Base-by-base conservation (phyloP, 2,797 vertebrate genomes). In the Falco cherrug region DNA sequence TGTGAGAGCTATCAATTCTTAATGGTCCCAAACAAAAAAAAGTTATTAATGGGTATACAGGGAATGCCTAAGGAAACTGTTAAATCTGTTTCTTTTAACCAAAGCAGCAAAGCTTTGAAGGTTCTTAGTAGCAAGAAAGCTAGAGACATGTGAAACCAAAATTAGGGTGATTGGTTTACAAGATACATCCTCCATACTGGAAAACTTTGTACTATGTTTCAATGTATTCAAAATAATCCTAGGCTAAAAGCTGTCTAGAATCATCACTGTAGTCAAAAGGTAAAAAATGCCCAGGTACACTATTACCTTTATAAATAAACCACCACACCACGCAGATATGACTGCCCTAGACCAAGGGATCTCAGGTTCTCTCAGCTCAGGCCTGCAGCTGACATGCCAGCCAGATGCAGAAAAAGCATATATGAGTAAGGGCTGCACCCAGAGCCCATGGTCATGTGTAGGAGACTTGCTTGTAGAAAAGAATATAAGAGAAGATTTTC, bases 391-490 rank as follows among this genome's bases (percentile, higher is more conserved):
- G 79, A 6, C 0, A 1, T 18, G 20, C 9, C 57, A 31, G 47
- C 2, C 3, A 35, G n/a, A 6, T 50, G 28, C 31, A 28, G 24
- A 24, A 57, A 37, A 28, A 35, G 24, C 0, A 3, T 31, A 0
- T 8, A 3, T 7, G 47, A 37, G 64, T 25, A 61, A 50, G 16
- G 22, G 8, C 68, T 90, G 56, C 29, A 13, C 13, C 12, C 45
- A 77, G 31, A 45, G 31, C 19, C 26, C 26, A 3, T 9, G 33
- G 35, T 31, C 45, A 17, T 2, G 2, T 17, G 17, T 16, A 25
- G 56, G 71, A 82, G 45, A 5, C 51, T 61, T 63, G 16, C 56
- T 80, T 41, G 39, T 41, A 41, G 39, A 41, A 43, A 54, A 33
- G 56, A 33, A 33, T 10, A 9, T 29, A 31, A 56, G 29, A 48